A percentile compares a stretch with the other conserved stretches of the same genome.
These are phyloP conservation scores for Lepeophtheirus nordmannii DNA, from an alignment of 2,888 invertebrate genomes.

Conservation along the genomic window DNA sequence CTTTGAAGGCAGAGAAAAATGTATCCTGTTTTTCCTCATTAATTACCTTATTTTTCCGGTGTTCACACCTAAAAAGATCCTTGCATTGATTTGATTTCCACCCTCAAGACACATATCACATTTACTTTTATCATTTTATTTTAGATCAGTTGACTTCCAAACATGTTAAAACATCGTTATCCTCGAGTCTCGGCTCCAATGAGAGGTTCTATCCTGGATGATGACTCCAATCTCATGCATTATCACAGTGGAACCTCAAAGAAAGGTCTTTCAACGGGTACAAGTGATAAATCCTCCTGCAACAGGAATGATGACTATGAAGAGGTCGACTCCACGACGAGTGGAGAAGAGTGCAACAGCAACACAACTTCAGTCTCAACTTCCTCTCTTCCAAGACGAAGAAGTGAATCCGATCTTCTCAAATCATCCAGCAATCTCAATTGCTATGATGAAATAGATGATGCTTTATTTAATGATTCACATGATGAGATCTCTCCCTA, in stretches of 20 bases:
- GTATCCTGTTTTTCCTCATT: no score
- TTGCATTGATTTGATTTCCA: no score
- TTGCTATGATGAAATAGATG: not conserved
- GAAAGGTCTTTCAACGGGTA: not conserved
- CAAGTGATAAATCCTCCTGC: not conserved
- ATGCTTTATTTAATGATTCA: conserved; percentile 3
- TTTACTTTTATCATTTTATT: no score
- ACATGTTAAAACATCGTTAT: not conserved
- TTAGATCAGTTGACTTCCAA: not conserved
- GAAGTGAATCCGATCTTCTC: not conserved
- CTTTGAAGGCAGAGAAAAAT: no score
- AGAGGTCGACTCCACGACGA: not conserved
- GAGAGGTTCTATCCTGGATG: not conserved
- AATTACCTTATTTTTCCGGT: no score
- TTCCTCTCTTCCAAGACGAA: not conserved
- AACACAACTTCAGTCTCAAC: no score
- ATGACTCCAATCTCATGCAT: not conserved
- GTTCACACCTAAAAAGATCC: no score
- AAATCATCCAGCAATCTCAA: not conserved
- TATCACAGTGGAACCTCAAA: not conserved
- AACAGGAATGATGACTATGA: not conserved
- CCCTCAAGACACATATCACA: no score
- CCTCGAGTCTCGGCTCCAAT: not conserved
- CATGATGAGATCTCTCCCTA: not conserved
- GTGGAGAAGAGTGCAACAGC: not conserved